phyloP scores from a whole-genome alignment of 2,113 vertebrate genomes.

The Melanostigma gelatinosum region DNA sequence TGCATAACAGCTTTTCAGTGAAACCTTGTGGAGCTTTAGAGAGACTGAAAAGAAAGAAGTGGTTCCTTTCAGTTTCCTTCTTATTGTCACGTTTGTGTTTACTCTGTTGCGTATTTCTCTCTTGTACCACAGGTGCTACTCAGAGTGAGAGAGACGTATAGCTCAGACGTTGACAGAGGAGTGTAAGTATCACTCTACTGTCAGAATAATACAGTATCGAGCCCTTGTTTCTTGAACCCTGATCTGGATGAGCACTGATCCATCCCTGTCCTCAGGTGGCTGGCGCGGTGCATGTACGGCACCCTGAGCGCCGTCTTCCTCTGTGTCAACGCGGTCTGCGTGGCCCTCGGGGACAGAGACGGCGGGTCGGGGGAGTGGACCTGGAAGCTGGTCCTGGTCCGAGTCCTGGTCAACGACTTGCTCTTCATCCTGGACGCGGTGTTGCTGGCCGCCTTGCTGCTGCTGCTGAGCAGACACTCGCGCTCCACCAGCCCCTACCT shows the following conservation, averaged over 20 bases:
- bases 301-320: constrained; percentile 84
- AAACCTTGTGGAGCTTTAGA: background rate
- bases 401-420: constrained; percentile 89
- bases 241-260: background rate
- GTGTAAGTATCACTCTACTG: constrained; percentile 81
- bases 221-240: background rate
- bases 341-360: constrained; percentile 76
- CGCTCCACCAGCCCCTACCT: constrained; percentile 85
- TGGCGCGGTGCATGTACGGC: constrained; percentile 65
- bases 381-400: constrained; percentile 86
- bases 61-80: constrained; percentile 8
- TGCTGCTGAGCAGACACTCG: constrained; percentile 84
- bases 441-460: constrained; percentile 84
- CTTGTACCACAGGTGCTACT: constrained; percentile 84
- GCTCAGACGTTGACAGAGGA: constrained; percentile 78
- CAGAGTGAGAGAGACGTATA: constrained; percentile 84
- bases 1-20: background rate
- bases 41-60: background rate
- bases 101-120: background rate
- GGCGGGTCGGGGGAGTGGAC: constrained; percentile 64
- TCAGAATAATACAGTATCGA: background rate
- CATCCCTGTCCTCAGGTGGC: constrained; percentile 52
- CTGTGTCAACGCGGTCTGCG: constrained; percentile 86
- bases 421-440: constrained; percentile 89
- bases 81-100: background rate